Evolutionary conservation across 1,140 invertebrate genomes (phyloP), one percentile per base, ranked within the genome.

Genomic region (Pissodes strobi): DNA sequence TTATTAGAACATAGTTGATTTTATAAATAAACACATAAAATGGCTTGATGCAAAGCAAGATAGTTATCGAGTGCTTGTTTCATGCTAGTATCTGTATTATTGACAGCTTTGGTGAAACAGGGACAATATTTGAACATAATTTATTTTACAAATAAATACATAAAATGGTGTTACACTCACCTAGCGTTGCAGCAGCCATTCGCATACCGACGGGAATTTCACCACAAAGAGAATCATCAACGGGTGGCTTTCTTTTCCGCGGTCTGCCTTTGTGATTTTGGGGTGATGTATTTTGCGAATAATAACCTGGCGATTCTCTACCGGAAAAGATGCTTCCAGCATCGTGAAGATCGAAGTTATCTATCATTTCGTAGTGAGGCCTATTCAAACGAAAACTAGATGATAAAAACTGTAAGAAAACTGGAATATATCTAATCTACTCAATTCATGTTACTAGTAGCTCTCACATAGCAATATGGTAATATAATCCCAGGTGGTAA

Each of bases 211-310:
- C 84, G 39, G 85, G 86, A 58, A 88, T 79, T 34, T 87, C 87
- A 27, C 86, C 82, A 48, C 76, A 75, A 68, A 64, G 80, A 67
- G 78, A 84, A 13, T 72, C 64, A 15, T 71, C 69, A 3, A 67
- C 68, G 13, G 64, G 34, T 6, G 69, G 68, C 78, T 91, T 93
- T 75, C 91, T 82, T 76, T 94, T 95, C 69, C 92, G 82, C 0
- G 92, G 92, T 27, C 93, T 79, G 2, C 92, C 92, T 78, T 95
- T 95, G 64, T 90, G 88, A 17, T 71, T 81, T 78, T 75, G 83
- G 74, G 69, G 84, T 68, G 74, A 82, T 66, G 78, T 83, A 76
- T 79, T 84, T 72, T 77, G 79, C 78, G 76, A 85, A 77, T 77
- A 88, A 79, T 80, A 86, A 70, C 75, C 85, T 66, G 79, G 85